Evolutionary conservation across 2,888 invertebrate genomes (phyloP).

Genomic region (Rhorus exstirpatorius): DNA sequence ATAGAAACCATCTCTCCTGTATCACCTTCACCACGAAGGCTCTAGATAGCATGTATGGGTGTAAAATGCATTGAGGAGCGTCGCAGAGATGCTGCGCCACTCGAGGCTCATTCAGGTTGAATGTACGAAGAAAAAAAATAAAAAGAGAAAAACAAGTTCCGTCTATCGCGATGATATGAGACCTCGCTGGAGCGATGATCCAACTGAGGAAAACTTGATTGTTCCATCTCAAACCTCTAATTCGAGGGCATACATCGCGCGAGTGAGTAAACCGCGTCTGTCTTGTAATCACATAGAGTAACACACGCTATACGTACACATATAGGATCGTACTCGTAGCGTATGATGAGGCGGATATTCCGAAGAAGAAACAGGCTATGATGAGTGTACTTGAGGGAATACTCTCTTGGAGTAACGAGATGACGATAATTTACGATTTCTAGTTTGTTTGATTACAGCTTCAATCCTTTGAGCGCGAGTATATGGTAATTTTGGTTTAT

Average conservation of each 20-base stretch:
- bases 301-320: too few relatives aligned
- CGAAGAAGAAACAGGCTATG: constrained; percentile 23
- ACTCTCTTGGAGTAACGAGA: constrained; percentile 32
- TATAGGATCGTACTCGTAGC: constrained; percentile 8
- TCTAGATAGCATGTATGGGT: neutral
- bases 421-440: constrained; percentile 45
- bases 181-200: constrained; percentile 10
- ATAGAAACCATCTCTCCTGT: constrained; percentile 18
- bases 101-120: constrained; percentile 15
- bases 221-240: constrained; percentile 42
- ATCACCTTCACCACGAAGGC: constrained; percentile 54
- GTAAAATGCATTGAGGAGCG: neutral
- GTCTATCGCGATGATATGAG: constrained; percentile 40
- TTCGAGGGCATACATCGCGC: constrained; percentile 30
- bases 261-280: constrained; percentile 14
- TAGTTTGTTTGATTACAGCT: constrained; percentile 32
- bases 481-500: neutral
- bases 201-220: constrained; percentile 26
- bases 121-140: neutral
- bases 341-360: constrained; percentile 55
- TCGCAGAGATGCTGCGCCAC: constrained; percentile 8
- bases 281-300: constrained; percentile 54
- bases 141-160: too few relatives aligned
- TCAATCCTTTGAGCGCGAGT: neutral
- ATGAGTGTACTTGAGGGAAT: constrained; percentile 29